Percentiles rank a stretch among this genome's conserved stretches.
Evolutionary conservation across 37 sponge, comb jelly and placozoan species (phyloP).

Genomic region (Chondrilla cf. caribensis): DNA sequence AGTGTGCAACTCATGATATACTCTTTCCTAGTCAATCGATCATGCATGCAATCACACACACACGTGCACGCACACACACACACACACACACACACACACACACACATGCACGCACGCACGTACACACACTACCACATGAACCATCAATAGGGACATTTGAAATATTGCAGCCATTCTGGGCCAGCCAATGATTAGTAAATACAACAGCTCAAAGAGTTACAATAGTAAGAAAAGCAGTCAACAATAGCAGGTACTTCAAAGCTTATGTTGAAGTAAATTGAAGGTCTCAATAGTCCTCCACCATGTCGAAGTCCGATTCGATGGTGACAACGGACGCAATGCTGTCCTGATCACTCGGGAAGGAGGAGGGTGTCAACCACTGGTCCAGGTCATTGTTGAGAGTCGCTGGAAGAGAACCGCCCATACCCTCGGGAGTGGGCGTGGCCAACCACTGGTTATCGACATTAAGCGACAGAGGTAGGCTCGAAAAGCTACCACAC

Average conservation of each 20-base stretch:
- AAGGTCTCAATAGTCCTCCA: neutral
- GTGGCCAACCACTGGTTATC: neutral
- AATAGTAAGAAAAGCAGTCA: too few relatives aligned
- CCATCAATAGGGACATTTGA: neutral
- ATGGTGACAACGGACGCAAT: neutral
- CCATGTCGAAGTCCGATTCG: neutral
- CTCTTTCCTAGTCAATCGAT: too few relatives aligned
- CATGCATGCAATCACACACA: too few relatives aligned
- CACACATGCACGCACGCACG: neutral
- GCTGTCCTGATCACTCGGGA: neutral
- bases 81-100: conserved; percentile 10
- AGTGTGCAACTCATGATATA: too few relatives aligned
- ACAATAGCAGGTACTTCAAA: neutral
- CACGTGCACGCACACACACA: neutral
- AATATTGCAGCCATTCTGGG: too few relatives aligned
- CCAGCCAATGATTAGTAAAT: too few relatives aligned
- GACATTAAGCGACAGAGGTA: too few relatives aligned
- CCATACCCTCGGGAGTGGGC: neutral
- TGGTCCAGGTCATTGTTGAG: neutral
- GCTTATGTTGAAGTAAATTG: neutral
- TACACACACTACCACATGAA: neutral
- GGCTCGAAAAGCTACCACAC: neutral
- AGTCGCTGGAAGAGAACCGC: neutral
- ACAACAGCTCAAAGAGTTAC: too few relatives aligned
- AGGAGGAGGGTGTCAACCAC: neutral